Evolutionary conservation across 2,113 vertebrate genomes (phyloP).

Genomic region (Mixornis gularis): DNA sequence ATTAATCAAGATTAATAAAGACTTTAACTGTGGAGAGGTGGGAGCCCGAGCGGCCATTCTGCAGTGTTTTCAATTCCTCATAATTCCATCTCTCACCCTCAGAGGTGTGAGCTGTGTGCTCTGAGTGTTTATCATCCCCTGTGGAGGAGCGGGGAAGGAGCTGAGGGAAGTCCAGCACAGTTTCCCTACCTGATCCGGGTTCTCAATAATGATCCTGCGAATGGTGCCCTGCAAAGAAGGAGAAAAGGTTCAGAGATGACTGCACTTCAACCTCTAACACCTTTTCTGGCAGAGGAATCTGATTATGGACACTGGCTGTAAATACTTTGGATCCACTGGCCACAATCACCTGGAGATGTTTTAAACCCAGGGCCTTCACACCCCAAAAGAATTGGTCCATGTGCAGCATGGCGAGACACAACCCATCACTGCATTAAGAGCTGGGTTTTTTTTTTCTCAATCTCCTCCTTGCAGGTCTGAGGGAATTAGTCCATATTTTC

Average conservation of each 20-base stretch:
- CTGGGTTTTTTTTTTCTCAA: not conserved
- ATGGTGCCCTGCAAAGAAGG: constrained; percentile 63
- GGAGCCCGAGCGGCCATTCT: not conserved
- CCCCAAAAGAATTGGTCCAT: rapidly evolving
- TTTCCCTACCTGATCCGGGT: constrained; percentile 71
- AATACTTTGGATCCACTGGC: not conserved
- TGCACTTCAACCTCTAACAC: not conserved
- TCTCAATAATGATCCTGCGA: constrained; percentile 74
- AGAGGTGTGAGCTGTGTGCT: not conserved
- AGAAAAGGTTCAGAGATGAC: not conserved
- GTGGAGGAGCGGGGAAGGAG: not conserved
- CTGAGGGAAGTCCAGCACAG: not conserved
- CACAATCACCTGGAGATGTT: rapidly evolving
- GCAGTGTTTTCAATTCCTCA: not conserved
- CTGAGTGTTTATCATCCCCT: rapidly evolving
- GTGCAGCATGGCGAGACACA: rapidly evolving
- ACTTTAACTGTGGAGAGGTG: not conserved
- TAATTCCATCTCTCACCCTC: not conserved
- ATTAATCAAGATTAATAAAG: not conserved
- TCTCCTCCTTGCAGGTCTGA: not conserved
- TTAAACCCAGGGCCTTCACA: not conserved
- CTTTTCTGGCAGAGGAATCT: not conserved
- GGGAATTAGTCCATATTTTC: not conserved
- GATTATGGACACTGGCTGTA: rapidly evolving
- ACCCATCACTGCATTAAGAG: not conserved